Evolutionary conservation across 2,797 vertebrate species (phyloP).

Genomic region (Danio albolineatus): DNA sequence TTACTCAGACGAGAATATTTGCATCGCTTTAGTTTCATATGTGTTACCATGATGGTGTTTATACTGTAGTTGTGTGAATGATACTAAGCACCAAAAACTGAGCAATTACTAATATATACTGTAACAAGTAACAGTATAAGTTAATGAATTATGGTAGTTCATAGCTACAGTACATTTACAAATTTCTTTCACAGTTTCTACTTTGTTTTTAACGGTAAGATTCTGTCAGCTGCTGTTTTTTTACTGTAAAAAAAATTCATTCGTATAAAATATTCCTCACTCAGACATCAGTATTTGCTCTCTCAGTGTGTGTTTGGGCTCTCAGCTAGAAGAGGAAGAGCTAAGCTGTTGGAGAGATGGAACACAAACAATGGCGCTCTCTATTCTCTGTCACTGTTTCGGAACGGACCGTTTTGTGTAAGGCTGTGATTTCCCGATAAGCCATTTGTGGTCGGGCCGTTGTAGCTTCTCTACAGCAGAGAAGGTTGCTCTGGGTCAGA

Average conservation of each 20-base stretch:
- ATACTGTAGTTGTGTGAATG: too few species aligned
- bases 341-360: conserved; percentile 30
- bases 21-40: too few species aligned
- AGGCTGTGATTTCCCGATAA: conserved; percentile 58
- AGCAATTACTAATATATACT: too few species aligned
- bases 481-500: conserved; percentile 74
- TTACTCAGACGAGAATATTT: conserved; percentile 16
- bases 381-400: conserved; percentile 53
- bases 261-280: conserved; percentile 45
- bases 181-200: too few species aligned
- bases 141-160: too few species aligned
- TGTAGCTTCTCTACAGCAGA: conserved; percentile 40
- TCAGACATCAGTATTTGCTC: conserved; percentile 38
- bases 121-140: too few species aligned
- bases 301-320: not conserved
- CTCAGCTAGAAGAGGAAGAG: conserved; percentile 30
- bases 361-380: conserved; percentile 62
- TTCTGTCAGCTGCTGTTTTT: too few species aligned
- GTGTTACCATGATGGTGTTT: too few species aligned
- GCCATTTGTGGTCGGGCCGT: conserved; percentile 23
- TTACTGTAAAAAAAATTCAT: not conserved
- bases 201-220: too few species aligned
- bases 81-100: too few species aligned
- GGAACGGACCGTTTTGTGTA: conserved; percentile 48
- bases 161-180: too few species aligned